Conservation (phyloP, 35 echinoderm and acorn worm species). For the Eucidaris tribuloides region DNA sequence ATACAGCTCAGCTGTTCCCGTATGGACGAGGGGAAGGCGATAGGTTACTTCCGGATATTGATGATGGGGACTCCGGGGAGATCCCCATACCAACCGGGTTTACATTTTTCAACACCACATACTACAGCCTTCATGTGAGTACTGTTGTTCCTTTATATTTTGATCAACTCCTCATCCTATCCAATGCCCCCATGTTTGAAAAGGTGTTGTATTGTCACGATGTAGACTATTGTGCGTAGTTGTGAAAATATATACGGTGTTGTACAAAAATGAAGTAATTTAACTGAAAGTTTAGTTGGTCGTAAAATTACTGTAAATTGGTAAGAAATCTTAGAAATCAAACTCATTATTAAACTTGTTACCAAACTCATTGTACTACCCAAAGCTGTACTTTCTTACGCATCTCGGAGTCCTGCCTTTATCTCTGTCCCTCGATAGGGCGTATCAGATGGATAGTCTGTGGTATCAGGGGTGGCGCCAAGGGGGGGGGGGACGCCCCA, state of each 20-base stretch:
- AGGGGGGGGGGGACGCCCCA: too few relatives aligned
- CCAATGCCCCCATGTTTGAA: neutral
- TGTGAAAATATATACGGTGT: neutral
- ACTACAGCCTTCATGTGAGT: neutral
- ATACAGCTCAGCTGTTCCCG: neutral
- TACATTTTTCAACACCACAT: neutral
- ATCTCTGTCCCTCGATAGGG: too few relatives aligned
- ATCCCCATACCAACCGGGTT: neutral
- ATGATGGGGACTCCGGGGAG: neutral
- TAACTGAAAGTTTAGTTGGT: too few relatives aligned
- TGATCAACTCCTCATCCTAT: neutral
- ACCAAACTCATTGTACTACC: too few relatives aligned
- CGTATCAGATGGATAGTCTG: too few relatives aligned
- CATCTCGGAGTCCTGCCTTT: too few relatives aligned
- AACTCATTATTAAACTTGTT: too few relatives aligned
- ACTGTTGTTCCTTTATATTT: neutral
- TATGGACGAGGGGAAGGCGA: neutral
- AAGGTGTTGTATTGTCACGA: neutral
- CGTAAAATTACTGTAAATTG: too few relatives aligned
- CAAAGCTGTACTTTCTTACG: too few relatives aligned
- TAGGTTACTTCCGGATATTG: neutral
- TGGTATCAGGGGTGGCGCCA: too few relatives aligned
- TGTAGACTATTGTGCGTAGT: neutral
- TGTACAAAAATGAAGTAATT: too few relatives aligned
- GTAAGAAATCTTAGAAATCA: too few relatives aligned